phyloP scores from a whole-genome alignment of 2,888 invertebrate species.

The Phengaris alcon region DNA sequence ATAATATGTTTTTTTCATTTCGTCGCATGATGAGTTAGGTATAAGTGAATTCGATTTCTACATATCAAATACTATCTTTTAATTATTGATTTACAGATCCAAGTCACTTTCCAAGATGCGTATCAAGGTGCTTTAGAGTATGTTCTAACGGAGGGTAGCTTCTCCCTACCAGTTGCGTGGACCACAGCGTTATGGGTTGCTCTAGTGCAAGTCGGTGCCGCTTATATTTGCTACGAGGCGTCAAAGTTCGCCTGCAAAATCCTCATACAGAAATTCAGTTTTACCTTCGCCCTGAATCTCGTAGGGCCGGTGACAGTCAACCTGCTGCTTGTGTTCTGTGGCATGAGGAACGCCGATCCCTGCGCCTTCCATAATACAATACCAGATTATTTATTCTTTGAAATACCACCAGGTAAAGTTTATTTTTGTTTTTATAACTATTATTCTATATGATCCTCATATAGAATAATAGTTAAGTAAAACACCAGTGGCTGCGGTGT shows the following conservation, averaged over 20 bases:
- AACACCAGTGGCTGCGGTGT: too few species aligned
- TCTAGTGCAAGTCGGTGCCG: slow-evolving; percentile 82
- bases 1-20: too few species aligned
- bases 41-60: too few species aligned
- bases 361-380: slow-evolving; percentile 83
- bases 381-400: slow-evolving; percentile 92
- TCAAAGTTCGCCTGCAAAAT: slow-evolving; percentile 93
- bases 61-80: too few species aligned
- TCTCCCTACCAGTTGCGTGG: slow-evolving; percentile 54
- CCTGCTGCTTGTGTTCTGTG: slow-evolving; percentile 83
- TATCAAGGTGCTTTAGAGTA: slow-evolving; percentile 61
- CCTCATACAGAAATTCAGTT: slow-evolving; percentile 92
- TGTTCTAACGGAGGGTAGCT: slow-evolving; percentile 53
- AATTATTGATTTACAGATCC: slow-evolving; percentile 56
- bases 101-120: slow-evolving; percentile 60
- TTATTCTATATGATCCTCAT: too few species aligned
- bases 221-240: slow-evolving; percentile 83
- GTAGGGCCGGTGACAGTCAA: slow-evolving; percentile 87
- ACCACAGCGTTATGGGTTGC: slow-evolving; percentile 79
- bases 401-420: slow-evolving; percentile 82
- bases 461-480: too few species aligned
- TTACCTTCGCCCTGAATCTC: slow-evolving; percentile 89
- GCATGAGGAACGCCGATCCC: slow-evolving; percentile 81
- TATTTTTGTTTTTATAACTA: neutral
- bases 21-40: too few species aligned